Percentiles rank a stretch among this genome's conserved stretches.
phyloP scores from a whole-genome alignment of 2,888 invertebrate genomes.

The Apodemia hepburni region DNA sequence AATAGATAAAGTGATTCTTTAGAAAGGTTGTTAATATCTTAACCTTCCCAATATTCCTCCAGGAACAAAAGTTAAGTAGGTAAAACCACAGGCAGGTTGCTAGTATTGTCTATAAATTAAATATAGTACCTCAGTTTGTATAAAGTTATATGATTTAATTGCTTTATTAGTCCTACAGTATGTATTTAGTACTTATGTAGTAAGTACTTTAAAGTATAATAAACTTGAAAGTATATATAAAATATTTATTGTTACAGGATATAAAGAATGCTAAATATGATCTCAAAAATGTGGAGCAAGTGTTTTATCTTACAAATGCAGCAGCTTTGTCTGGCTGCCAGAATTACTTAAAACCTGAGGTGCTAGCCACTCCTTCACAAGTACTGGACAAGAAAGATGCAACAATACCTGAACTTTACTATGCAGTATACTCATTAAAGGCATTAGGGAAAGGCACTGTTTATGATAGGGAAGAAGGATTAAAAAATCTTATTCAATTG shows the following conservation, averaged over 20 bases:
- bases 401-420: conserved; percentile 85
- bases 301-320: conserved; percentile 84
- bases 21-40: too few relatives aligned
- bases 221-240: background rate
- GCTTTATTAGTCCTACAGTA: too few relatives aligned
- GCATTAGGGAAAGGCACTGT: conserved; percentile 83
- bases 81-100: too few relatives aligned
- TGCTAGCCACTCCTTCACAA: conserved; percentile 71
- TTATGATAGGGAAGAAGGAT: conserved; percentile 83
- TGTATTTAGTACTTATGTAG: too few relatives aligned
- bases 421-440: conserved; percentile 85
- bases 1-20: too few relatives aligned
- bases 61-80: too few relatives aligned
- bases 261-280: conserved; percentile 59
- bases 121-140: too few relatives aligned
- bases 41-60: too few relatives aligned
- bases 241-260: conserved; percentile 39
- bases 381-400: conserved; percentile 84
- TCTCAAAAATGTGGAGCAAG: conserved; percentile 69
- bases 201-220: too few relatives aligned
- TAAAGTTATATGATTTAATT: too few relatives aligned
- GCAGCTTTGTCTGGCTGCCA: conserved; percentile 80
- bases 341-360: conserved; percentile 69
- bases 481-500: conserved; percentile 86
- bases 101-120: too few relatives aligned